Evolutionary conservation across 2,888 invertebrate species (phyloP), one percentile per base, ranked within the genome.

Genomic region (Laspeyria flexula): DNA sequence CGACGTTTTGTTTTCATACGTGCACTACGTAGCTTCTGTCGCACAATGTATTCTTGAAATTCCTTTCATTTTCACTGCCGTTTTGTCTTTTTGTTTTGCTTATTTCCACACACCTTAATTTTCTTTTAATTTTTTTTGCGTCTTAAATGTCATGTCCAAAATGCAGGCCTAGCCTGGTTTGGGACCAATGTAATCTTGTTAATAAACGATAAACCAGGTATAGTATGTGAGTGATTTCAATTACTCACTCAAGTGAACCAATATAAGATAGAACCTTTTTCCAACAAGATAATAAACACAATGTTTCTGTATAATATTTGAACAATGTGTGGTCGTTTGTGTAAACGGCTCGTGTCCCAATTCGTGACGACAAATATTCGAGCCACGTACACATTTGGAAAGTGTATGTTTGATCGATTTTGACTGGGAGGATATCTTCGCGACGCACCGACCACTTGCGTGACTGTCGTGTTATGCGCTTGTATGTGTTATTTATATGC

Each of bases 391-490:
- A 10, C 11, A 23, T 11, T 33, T 23, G 12, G 33, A 39, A 31
- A 30, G 39, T 33, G 3, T 16, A 12, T 25, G 41, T 47, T 47
- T 42, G 41, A 30, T 47, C 41, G 41, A 42, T 47, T 34, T 12
- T 10, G 7, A 23, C 31, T 39, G 30, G 6, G 30, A 29, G 27
- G n/a, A 33, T 25, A 21, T 47, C n/a, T 47, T 18, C 29, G 35
- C 41, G 12, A 47, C 15, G 5, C 23, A 21, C 30, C 23, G 35
- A 25, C 29, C 41, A 10, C 47, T 25, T 33, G 10, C 30, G 6
- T 29, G 1, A 34, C 10, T 13, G 25, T 46, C 33, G 15, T 27
- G 34, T 34, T 33, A 12, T n/a, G 23, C 7, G 9, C 9, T 25
- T 1, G 25, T 25, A 25, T n/a, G n/a, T n/a, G n/a, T n/a, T n/a